Evolutionary conservation across 2,113 vertebrate genomes (phyloP).

Genomic region (Podocnemis expansa): DNA sequence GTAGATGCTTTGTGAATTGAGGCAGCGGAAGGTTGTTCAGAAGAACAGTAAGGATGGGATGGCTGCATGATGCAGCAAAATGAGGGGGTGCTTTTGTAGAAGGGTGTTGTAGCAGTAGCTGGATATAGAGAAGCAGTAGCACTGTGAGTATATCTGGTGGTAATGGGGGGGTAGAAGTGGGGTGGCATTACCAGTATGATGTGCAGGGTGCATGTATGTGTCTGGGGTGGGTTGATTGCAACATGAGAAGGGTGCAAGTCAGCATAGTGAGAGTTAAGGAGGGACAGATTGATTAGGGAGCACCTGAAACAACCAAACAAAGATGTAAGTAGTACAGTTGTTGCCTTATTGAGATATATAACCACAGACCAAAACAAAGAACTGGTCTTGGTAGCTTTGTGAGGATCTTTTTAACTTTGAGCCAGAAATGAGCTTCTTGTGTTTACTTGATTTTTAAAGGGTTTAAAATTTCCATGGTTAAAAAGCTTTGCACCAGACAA

Average conservation of each 20-base stretch:
- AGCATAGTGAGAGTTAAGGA: neutral
- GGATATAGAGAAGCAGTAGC: neutral
- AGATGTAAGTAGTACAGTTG: neutral
- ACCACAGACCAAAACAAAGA: fast-evolving
- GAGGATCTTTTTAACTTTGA: neutral
- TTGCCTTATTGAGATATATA: neutral
- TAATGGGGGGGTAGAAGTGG: neutral
- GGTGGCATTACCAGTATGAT: neutral
- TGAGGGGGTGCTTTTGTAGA: neutral
- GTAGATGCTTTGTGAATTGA: neutral
- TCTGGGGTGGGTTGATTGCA: too few relatives aligned
- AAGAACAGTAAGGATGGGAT: fast-evolving
- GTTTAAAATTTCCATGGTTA: conserved; percentile 80
- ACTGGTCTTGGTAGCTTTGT: neutral
- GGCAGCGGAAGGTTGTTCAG: fast-evolving
- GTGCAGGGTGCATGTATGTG: neutral
- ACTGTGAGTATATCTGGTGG: neutral
- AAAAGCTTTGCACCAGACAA: conserved; percentile 72
- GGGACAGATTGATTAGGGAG: neutral
- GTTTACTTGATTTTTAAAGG: conserved; percentile 72
- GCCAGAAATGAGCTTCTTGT: neutral
- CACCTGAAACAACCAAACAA: neutral
- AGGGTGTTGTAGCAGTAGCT: neutral
- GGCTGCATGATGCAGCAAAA: fast-evolving
- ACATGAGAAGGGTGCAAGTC: neutral